phyloP scores from a whole-genome alignment of 92 coral and sea anemone genomes.

The Anthopleura xanthogrammica region DNA sequence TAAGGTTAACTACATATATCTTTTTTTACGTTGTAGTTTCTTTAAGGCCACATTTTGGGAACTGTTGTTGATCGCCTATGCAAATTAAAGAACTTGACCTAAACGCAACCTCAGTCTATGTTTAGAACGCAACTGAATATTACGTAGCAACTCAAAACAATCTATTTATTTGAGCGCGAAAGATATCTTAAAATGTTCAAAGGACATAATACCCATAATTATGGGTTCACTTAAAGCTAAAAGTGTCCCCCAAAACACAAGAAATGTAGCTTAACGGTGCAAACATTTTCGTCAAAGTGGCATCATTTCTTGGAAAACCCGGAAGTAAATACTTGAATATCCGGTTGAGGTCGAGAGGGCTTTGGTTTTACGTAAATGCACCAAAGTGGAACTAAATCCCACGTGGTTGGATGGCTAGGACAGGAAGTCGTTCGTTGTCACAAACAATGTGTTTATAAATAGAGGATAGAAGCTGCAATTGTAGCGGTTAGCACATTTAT shows the following conservation, averaged over 20 bases:
- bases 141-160: background rate
- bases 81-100: slow-evolving; percentile 5
- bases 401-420: background rate
- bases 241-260: background rate
- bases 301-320: slow-evolving; percentile 4
- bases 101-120: background rate
- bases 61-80: background rate
- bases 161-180: background rate
- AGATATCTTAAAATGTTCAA: background rate
- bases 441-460: background rate
- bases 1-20: background rate
- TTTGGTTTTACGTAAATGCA: slow-evolving; percentile 11
- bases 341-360: slow-evolving; percentile 12
- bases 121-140: background rate
- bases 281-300: background rate
- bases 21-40: background rate
- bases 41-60: background rate
- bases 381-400: background rate
- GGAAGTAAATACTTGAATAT: slow-evolving; percentile 4
- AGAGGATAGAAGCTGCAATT: background rate
- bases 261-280: background rate
- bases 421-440: slow-evolving; percentile 7
- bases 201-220: background rate
- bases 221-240: background rate
- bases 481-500: background rate